Evolutionary conservation across 2,888 invertebrate species (phyloP).

Genomic region (Drosophila antonietae): DNA sequence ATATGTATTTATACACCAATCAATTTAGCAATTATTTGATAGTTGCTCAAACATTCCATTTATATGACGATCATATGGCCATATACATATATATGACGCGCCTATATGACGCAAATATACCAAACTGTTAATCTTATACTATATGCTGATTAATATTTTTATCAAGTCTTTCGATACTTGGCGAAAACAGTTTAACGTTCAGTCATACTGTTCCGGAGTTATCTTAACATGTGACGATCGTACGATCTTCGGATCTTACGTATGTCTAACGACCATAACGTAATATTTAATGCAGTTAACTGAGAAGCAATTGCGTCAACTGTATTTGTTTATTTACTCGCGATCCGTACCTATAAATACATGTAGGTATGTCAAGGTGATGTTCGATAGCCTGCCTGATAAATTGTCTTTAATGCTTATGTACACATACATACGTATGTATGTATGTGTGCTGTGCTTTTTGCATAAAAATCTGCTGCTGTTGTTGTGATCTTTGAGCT

Average conservation of each 20-base stretch:
- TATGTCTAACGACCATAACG: slow-evolving; percentile 21
- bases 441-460: slow-evolving; percentile 34
- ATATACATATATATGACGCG: neutral
- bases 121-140: neutral
- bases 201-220: neutral
- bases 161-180: neutral
- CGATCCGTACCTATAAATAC: slow-evolving; percentile 47
- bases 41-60: neutral
- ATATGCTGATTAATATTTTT: neutral
- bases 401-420: slow-evolving; percentile 56
- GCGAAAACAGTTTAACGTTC: neutral
- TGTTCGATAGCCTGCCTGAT: slow-evolving; percentile 57
- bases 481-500: slow-evolving; percentile 20
- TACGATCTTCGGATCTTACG: slow-evolving; percentile 18
- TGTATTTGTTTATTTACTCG: slow-evolving; percentile 50
- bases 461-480: slow-evolving; percentile 51
- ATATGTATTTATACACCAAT: no score
- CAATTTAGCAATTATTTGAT: neutral
- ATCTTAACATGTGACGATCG: slow-evolving; percentile 18
- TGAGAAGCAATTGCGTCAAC: slow-evolving; percentile 57
- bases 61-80: neutral
- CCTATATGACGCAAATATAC: slow-evolving; percentile 3
- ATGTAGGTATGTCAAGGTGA: slow-evolving; percentile 81
- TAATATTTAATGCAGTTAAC: slow-evolving; percentile 26
- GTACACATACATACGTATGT: slow-evolving; percentile 14